Conservation (phyloP, 1,140 invertebrate species). For the Hesperophylax magnus region DNA sequence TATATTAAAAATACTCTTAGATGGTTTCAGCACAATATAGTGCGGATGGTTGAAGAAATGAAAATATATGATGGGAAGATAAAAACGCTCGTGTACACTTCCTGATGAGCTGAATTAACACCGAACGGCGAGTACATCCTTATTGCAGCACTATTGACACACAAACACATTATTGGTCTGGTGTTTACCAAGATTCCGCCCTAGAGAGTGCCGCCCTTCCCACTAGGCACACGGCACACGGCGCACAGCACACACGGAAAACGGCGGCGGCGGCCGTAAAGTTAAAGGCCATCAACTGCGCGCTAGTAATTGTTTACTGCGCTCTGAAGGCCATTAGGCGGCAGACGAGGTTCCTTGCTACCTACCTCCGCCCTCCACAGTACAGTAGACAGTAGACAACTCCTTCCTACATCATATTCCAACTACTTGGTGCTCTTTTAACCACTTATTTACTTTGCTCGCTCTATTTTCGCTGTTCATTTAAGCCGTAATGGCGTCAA, state of each 20-base stretch:
- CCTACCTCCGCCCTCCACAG: background rate
- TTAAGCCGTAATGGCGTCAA: constrained; percentile 1
- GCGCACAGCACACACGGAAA: too few relatives aligned
- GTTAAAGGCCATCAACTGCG: constrained; percentile 53
- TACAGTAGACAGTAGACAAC: background rate
- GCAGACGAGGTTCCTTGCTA: constrained; percentile 49
- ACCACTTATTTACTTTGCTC: constrained; percentile 16
- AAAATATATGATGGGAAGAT: too few relatives aligned
- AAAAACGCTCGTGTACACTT: too few relatives aligned
- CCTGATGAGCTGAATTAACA: background rate
- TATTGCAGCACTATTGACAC: constrained; percentile 26
- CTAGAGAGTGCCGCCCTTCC: constrained; percentile 31
- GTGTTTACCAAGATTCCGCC: constrained; percentile 30
- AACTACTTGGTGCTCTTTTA: background rate
- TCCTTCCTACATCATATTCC: background rate
- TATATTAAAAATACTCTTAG: too few relatives aligned
- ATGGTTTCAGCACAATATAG: too few relatives aligned
- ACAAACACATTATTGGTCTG: constrained; percentile 24
- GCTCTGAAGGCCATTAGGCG: constrained; percentile 56
- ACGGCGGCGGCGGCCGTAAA: constrained; percentile 50
- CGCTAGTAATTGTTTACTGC: constrained; percentile 57
- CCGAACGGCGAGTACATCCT: background rate
- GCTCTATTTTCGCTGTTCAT: constrained; percentile 11
- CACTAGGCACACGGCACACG: background rate
- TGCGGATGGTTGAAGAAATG: too few relatives aligned